A percentile compares a stretch with the other conserved stretches of the same genome.
Evolutionary conservation across 2,113 vertebrate genomes (phyloP).

Genomic region (Ameiurus melas): DNA sequence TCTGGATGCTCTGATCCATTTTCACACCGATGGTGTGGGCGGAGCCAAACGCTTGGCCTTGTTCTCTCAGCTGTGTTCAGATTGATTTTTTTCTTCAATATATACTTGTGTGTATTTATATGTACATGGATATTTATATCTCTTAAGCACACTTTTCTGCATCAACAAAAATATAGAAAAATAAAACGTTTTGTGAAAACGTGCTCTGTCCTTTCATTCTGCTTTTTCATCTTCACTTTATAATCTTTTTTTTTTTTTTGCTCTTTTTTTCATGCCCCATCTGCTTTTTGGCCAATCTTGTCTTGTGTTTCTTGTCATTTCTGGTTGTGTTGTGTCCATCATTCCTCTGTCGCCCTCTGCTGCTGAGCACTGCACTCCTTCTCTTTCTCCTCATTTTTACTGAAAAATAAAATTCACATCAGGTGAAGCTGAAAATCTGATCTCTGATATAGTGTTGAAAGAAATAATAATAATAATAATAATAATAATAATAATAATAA

Average conservation of each 20-base stretch:
- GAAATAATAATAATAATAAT: neutral
- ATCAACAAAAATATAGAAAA: constrained; percentile 74
- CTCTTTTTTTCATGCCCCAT: constrained; percentile 66
- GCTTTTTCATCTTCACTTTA: neutral
- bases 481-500: no score
- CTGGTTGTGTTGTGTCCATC: constrained; percentile 67
- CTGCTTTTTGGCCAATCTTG: neutral
- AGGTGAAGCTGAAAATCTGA: neutral
- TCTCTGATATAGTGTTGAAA: constrained; percentile 42
- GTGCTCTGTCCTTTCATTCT: constrained; percentile 58
- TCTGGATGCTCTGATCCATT: neutral
- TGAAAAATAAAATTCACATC: constrained; percentile 64
- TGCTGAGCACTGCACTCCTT: constrained; percentile 65
- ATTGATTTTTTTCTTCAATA: constrained; percentile 59
- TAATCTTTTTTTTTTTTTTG: constrained; percentile 44
- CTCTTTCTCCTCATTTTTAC: constrained; percentile 65
- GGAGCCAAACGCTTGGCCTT: constrained; percentile 60
- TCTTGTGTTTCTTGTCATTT: constrained; percentile 17
- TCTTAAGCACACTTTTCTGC: constrained; percentile 66
- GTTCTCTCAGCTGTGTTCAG: constrained; percentile 61
- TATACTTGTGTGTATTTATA: neutral
- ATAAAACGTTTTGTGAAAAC: constrained; percentile 77
- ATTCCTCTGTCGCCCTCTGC: constrained; percentile 69
- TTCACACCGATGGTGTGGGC: constrained; percentile 2
- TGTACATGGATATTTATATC: constrained; percentile 66